Base-by-base conservation (phyloP, 2,888 invertebrate species). In the Gasteruption jaculator region DNA sequence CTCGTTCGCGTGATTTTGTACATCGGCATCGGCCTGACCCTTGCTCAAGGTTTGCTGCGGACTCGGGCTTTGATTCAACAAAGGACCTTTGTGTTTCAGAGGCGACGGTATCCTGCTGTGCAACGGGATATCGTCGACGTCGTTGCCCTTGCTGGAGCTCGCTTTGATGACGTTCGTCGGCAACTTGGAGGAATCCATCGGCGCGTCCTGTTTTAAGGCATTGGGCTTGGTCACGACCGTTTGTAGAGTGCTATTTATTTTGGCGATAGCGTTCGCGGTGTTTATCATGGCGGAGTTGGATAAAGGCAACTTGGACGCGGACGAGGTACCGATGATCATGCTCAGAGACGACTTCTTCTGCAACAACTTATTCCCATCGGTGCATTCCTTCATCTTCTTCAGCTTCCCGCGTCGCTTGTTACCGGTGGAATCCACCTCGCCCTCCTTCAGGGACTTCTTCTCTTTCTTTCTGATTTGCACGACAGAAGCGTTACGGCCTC, bases 401-500 rank as follows among this genome's bases (percentile, higher is more conserved):
- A 74, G 68, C 53, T 75, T 77, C 5, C 67, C 63, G 20, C 75
- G 58, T 29, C 77, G 58, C 26, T 70, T 70, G 4, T 64, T 46
- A 42, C 46, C 58, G 19, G 52, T 46, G 62, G 60, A 50, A n/a
- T 64, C 67, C 3, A 74, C 72, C 8, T 75, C 75, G 3, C 54
- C 50, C 3, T 71, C 71, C 46, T 66, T 68, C 56, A 82, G 75
- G 44, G 81, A 78, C 54, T 84, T 84, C 45, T 73, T 73, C 44
- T 75, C 74, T 56, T 85, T 85, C 35, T 85, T 84, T 63, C 84
- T 82, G 60, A 83, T 86, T 54, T 89, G 89, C 33, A 91, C 88
- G 26, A 88, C 88, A 0, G 88, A 87, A 12, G 77, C 75, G 66
- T 89, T 90, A 42, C 89, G 78, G 1, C 89, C 89, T 45, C 91